Percentiles rank a stretch among this genome's conserved stretches.
Evolutionary conservation across 2,113 vertebrate species (phyloP).

Genomic region (Forbesichthys papilliferus): DNA sequence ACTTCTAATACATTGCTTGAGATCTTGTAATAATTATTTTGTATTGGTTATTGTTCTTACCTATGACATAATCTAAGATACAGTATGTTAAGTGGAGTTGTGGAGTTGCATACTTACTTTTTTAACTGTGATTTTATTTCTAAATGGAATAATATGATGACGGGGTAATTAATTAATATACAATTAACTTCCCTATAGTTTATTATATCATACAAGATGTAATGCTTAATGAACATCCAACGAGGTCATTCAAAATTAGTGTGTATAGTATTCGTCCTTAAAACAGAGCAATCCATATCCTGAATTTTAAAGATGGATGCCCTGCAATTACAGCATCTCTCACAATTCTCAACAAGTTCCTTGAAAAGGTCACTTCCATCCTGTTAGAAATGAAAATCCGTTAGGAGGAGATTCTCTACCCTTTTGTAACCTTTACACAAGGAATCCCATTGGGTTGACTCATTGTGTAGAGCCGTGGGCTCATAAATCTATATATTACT

Average conservation of each 20-base stretch:
- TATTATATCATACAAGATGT: background rate
- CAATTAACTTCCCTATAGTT: background rate
- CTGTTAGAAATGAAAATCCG: conserved; percentile 68
- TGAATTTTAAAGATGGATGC: conserved; percentile 50
- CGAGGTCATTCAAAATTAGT: conserved; percentile 2
- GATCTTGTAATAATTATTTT: conserved; percentile 18
- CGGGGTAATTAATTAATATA: background rate
- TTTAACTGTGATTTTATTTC: background rate
- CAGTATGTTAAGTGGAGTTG: background rate
- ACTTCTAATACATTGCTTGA: conserved; percentile 32
- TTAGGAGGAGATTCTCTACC: conserved; percentile 62
- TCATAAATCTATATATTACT: conserved; percentile 66
- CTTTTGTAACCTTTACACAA: conserved; percentile 75
- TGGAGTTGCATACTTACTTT: background rate
- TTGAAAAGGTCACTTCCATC: conserved; percentile 69
- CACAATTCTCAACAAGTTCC: conserved; percentile 61
- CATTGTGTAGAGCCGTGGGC: conserved; percentile 49
- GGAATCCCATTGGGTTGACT: conserved; percentile 64
- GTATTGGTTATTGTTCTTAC: background rate
- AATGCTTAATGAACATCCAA: conserved; percentile 14
- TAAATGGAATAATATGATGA: background rate
- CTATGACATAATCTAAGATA: too few species aligned
- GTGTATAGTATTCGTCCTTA: conserved; percentile 7
- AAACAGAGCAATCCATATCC: conserved; percentile 29
- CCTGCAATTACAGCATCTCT: conserved; percentile 50